Evolutionary conservation across 2,888 invertebrate genomes (phyloP).

Genomic region (Bugula neritina): DNA sequence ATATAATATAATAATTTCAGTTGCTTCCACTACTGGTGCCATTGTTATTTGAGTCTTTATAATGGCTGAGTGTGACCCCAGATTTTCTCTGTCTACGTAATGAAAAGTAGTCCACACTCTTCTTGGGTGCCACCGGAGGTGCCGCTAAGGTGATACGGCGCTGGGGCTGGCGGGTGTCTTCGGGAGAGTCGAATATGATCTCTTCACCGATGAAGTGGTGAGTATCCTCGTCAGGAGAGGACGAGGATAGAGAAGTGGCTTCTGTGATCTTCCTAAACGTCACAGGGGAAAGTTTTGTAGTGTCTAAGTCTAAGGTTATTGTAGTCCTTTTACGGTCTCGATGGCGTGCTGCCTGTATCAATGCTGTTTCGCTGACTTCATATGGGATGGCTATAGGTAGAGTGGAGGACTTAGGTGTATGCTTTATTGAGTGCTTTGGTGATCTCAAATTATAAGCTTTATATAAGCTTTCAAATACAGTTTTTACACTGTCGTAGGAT

Average conservation of each 20-base stretch:
- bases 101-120: neutral
- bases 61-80: neutral
- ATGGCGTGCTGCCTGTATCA: neutral
- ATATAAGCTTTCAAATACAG: conserved; percentile 56
- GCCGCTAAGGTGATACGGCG: neutral
- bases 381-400: neutral
- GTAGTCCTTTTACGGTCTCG: neutral
- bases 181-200: neutral
- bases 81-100: conserved; percentile 1
- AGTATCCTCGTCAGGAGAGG: neutral
- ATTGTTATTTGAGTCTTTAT: neutral
- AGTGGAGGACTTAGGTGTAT: neutral
- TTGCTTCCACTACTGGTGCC: neutral
- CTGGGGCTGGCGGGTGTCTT: neutral
- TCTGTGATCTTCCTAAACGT: conserved; percentile 10
- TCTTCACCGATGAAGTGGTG: conserved; percentile 8
- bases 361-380: neutral
- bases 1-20: no score
- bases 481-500: conserved; percentile 73
- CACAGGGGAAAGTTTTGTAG: neutral
- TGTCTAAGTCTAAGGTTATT: neutral
- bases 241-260: neutral
- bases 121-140: neutral
- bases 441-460: conserved; percentile 29
- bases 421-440: no score